Evolutionary conservation across 2,113 vertebrate genomes (phyloP).

Genomic region (Lipophrys pholis): DNA sequence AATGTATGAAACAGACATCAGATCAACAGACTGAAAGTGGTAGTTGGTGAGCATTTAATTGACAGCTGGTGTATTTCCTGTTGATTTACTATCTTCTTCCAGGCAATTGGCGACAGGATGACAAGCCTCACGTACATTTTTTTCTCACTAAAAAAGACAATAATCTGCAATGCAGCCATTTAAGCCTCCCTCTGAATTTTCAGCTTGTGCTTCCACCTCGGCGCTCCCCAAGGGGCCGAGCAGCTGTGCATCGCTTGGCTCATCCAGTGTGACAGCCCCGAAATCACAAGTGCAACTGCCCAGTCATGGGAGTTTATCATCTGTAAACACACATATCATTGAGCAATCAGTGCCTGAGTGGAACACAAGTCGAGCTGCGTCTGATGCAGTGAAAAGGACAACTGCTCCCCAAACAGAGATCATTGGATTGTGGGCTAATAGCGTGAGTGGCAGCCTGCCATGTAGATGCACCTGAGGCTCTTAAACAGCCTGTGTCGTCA

Average conservation of each 20-base stretch:
- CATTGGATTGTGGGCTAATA: constrained; percentile 58
- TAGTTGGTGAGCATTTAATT: constrained; percentile 31
- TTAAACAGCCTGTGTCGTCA: constrained; percentile 44
- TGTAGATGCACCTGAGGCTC: constrained; percentile 67
- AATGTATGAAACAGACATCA: too few relatives aligned
- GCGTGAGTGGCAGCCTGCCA: constrained; percentile 63
- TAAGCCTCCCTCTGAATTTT: constrained; percentile 81
- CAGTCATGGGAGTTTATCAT: constrained; percentile 66
- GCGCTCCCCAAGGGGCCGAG: constrained; percentile 70
- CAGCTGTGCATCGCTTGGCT: constrained; percentile 83
- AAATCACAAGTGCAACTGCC: constrained; percentile 67
- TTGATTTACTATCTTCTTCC: constrained; percentile 86
- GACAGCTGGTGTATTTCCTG: constrained; percentile 78
- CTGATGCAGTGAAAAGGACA: constrained; percentile 59
- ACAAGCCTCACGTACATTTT: constrained; percentile 86
- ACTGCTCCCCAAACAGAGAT: constrained; percentile 49
- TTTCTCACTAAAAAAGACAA: constrained; percentile 77
- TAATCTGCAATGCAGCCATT: constrained; percentile 76
- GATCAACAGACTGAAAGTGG: too few relatives aligned
- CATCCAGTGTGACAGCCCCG: constrained; percentile 76
- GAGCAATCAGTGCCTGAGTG: constrained; percentile 64
- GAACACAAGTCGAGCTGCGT: constrained; percentile 41
- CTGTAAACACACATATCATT: constrained; percentile 65
- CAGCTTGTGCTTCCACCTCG: constrained; percentile 76
- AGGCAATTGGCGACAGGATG: constrained; percentile 73